These are phyloP conservation scores for Hemaris fuciformis DNA, from an alignment of 2,888 invertebrate species.

Conservation along the genomic window DNA sequence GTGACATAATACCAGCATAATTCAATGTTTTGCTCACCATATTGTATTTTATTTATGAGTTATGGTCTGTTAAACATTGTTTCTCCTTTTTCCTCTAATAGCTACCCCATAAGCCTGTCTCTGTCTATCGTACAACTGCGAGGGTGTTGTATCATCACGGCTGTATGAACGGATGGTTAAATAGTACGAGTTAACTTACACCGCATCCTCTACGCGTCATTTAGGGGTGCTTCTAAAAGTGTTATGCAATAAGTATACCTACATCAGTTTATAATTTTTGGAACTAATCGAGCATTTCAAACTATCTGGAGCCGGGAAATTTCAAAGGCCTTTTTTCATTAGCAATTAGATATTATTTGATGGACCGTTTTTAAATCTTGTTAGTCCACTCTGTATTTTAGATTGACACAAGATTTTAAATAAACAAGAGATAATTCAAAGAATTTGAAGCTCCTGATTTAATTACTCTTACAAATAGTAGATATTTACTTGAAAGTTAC, in stretches of 20 bases:
- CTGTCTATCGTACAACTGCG: slow-evolving; percentile 41
- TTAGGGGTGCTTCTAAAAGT: slow-evolving; percentile 64
- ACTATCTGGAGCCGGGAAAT: too few species aligned
- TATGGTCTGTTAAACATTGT: slow-evolving; percentile 66
- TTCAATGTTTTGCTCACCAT: slow-evolving; percentile 83
- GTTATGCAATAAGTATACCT: slow-evolving; percentile 45
- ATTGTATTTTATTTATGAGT: slow-evolving; percentile 83
- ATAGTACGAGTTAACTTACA: slow-evolving; percentile 79
- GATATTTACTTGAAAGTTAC: too few species aligned
- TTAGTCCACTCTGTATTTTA: too few species aligned
- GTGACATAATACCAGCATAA: slow-evolving; percentile 82
- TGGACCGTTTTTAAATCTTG: too few species aligned
- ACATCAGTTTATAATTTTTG: not conserved
- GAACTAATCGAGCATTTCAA: too few species aligned
- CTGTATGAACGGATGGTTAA: slow-evolving; percentile 78
- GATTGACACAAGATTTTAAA: too few species aligned
- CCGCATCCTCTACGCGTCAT: slow-evolving; percentile 76
- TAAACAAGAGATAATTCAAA: too few species aligned
- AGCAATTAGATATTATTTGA: too few species aligned
- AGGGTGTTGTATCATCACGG: slow-evolving; percentile 70
- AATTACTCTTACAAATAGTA: too few species aligned
- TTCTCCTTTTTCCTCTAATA: slow-evolving; percentile 46
- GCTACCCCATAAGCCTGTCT: slow-evolving; percentile 41
- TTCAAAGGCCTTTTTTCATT: too few species aligned
- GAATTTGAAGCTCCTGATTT: too few species aligned